These are phyloP conservation scores for Salpingus planirostris DNA, from an alignment of 2,888 invertebrate genomes.

Conservation along the genomic window DNA sequence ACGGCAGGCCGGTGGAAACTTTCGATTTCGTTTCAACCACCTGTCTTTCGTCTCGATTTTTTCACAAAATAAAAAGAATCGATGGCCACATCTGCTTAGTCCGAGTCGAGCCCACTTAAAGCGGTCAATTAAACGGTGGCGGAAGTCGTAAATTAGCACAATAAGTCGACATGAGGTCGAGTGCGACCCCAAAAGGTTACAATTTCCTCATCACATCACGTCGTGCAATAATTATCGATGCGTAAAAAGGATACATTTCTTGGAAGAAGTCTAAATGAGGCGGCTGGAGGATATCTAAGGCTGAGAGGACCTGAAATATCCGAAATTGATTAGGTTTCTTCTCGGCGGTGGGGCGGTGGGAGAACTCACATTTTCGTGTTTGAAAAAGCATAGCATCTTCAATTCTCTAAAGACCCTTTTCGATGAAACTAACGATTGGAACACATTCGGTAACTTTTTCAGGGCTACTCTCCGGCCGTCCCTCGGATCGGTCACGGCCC, in stretches of 20 bases:
- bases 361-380: slow-evolving; percentile 95
- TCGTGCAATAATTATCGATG: too few species aligned
- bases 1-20: too few species aligned
- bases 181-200: slow-evolving; percentile 16
- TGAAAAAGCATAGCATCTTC: slow-evolving; percentile 98
- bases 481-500: slow-evolving; percentile 99
- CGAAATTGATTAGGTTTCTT: not conserved
- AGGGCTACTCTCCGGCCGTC: slow-evolving; percentile 96
- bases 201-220: slow-evolving; percentile 5
- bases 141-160: slow-evolving; percentile 30
- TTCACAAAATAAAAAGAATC: too few species aligned
- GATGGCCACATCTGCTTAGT: too few species aligned
- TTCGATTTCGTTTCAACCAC: too few species aligned
- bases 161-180: too few species aligned
- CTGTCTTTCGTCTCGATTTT: too few species aligned
- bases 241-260: slow-evolving; percentile 99
- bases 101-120: too few species aligned
- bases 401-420: slow-evolving; percentile 98
- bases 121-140: slow-evolving; percentile 24
- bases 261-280: slow-evolving; percentile 99
- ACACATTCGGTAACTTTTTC: slow-evolving; percentile 99
- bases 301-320: slow-evolving; percentile 82
- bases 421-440: slow-evolving; percentile 98
- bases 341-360: not conserved
- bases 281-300: slow-evolving; percentile 96